Base-by-base conservation (phyloP, 2,888 invertebrate species). In the Noctua janthina region DNA sequence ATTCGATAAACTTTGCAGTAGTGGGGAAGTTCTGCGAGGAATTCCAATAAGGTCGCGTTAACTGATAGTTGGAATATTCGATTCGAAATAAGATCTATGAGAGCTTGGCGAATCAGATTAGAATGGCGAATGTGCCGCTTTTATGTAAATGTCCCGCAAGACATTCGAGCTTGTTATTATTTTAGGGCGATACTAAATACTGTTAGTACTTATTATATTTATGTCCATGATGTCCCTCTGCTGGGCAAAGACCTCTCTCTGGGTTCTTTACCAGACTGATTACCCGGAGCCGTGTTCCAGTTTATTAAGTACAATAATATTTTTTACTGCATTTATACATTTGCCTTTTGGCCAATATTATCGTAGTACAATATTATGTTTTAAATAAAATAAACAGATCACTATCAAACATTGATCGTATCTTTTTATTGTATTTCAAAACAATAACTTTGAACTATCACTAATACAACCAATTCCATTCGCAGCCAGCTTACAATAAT, bases 21-120 rank as follows among this genome's bases (percentile, higher is more conserved):
- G 78, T 72, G 56, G 56, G 23, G 35, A 84, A 78, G 75, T 74
- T 78, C 62, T 20, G 79, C 67, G 20, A 79, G 87, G 82, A 88
- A 88, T 88, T 89, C 82, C 89, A 85, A 88, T 89, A 87, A 81
- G 85, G 79, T 70, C 56, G 84, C 29, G 78, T 75, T 80, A 78
- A 81, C 81, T 78, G 81, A 85, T 86, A 89, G 89, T 83, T 83
- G 59, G 75, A 78, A 80, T 83, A 79, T 75, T 79, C 70, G 70
- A 77, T 83, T 79, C 70, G 68, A 78, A 79, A 82, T 81, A 77
- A 80, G 76, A 89, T 87, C 74, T 73, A 68, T 76, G 69, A 13
- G 77, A 70, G 54, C 66, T 73, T n/a, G 39, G 43, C 46, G 74
- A 74, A 71, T 71, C 67, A 68, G 73, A 84, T 81, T 70, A 74